Conservation (phyloP, 2,113 vertebrate species). For the Cinclus mexicanus region DNA sequence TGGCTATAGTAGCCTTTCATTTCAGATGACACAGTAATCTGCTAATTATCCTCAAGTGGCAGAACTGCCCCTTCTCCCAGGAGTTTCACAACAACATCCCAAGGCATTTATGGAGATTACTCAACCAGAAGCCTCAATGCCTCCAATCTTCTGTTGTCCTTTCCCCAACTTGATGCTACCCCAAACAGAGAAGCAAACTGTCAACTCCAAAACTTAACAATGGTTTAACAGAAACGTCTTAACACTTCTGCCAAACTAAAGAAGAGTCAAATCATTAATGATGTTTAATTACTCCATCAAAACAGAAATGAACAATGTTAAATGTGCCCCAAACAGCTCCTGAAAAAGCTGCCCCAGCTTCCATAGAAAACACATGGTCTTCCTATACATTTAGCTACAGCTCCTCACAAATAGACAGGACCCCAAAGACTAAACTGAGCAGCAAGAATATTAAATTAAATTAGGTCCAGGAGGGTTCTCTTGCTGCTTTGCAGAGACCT, state of each 20-base stretch:
- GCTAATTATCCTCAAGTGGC: not conserved
- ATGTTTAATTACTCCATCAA: not conserved
- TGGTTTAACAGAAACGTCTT: not conserved
- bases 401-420: not conserved
- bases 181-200: not conserved
- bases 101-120: not conserved
- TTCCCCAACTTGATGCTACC: not conserved
- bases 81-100: not conserved
- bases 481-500: not conserved
- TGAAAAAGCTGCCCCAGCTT: not conserved
- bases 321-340: not conserved
- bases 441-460: not conserved
- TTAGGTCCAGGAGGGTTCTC: not conserved
- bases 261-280: not conserved
- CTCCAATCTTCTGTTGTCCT: not conserved
- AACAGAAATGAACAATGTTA: not conserved
- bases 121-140: not conserved
- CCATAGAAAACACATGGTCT: not conserved
- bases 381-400: not conserved
- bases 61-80: not conserved
- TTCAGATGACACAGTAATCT: not conserved
- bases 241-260: not conserved
- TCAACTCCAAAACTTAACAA: not conserved
- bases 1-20: not conserved
- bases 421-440: not conserved